Percentiles rank a stretch among this genome's conserved stretches.
Conservation (phyloP, 2,888 invertebrate genomes). For the Notodonta ziczac region DNA sequence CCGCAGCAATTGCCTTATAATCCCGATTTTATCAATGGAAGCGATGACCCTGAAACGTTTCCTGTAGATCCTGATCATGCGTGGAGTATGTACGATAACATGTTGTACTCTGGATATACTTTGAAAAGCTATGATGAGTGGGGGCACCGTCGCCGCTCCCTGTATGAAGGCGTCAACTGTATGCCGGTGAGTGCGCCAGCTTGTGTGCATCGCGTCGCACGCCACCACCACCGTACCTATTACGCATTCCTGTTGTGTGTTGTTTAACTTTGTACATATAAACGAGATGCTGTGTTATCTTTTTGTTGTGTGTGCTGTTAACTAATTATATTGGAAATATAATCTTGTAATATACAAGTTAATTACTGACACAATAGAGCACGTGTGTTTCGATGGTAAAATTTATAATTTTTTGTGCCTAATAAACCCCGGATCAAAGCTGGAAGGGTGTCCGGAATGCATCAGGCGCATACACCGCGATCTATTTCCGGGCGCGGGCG, state of each 20-base stretch:
- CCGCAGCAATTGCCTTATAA: constrained; percentile 73
- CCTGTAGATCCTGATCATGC: constrained; percentile 33
- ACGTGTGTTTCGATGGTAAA: constrained; percentile 35
- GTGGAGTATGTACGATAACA: constrained; percentile 51
- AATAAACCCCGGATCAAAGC: constrained; percentile 67
- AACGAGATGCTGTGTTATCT: constrained; percentile 39
- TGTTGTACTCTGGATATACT: constrained; percentile 46
- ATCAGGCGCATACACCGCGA: constrained; percentile 70
- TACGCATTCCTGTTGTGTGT: constrained; percentile 45
- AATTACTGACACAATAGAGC: constrained; percentile 26
- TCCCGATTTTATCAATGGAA: constrained; percentile 63
- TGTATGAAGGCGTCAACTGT: constrained; percentile 80
- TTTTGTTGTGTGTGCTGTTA: constrained; percentile 23
- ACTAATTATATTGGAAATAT: constrained; percentile 22
- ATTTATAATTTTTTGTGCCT: constrained; percentile 44
- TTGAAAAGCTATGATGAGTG: constrained; percentile 58
- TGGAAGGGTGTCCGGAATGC: constrained; percentile 73
- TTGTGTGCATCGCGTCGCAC: constrained; percentile 61
- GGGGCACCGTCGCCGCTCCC: constrained; percentile 66
- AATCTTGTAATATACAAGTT: constrained; percentile 18
- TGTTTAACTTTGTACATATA: constrained; percentile 36
- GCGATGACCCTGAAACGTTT: constrained; percentile 44
- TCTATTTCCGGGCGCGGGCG: constrained; percentile 82
- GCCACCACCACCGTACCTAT: constrained; percentile 42
- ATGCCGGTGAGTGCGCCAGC: constrained; percentile 73